Base-by-base conservation (phyloP, 92 coral and sea anemone genomes). In the Hydrozoanthus gracilis region DNA sequence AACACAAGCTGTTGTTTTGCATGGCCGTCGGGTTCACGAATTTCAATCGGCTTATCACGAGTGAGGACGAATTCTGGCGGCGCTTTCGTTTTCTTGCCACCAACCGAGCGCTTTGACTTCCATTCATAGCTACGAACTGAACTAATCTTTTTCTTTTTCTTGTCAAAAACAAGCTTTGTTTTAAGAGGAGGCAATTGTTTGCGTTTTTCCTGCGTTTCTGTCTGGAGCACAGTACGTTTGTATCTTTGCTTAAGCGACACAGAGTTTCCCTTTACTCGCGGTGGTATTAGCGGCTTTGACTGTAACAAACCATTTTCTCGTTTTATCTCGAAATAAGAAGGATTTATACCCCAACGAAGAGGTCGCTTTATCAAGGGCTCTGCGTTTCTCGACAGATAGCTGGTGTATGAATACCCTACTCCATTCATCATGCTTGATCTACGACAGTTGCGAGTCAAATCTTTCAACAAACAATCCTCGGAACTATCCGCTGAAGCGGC, bases 341-440 rank as follows among this genome's bases (percentile, higher is more conserved):
- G 82, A 76, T 94, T 94, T 48, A 94, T 86, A 14, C 98, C 98
- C 98, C 95, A 94, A 46, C 89, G 90, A 27, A 94, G 64, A 3
- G 98, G 93, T 72, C 98, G 84, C 15, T 88, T 88, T 44, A 94
- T 93, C 71, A 92, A 88, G 12, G 98, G 98, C 64, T 82, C 89
- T 60, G 95, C 92, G 82, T 55, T 87, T 64, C 83, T 92, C 58
- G 51, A 51, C 12, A 94, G 88, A 13, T 90, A 84, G 17, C 88
- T 93, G 16, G 92, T 77, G 62, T 94, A 94, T 2, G 98, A 94
- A 76, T 90, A 90, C 10, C 98, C 95, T 4, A 86, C 89, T 44
- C 92, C 89, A 0, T 95, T 92, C 6, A 87, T 66, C 86, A 92
- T 51, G 7, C 87, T 91, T 7, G 39, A 27, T 27, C 39, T 27